Evolutionary conservation across 2,113 vertebrate genomes (phyloP).

Genomic region (Vireo altiloquus): DNA sequence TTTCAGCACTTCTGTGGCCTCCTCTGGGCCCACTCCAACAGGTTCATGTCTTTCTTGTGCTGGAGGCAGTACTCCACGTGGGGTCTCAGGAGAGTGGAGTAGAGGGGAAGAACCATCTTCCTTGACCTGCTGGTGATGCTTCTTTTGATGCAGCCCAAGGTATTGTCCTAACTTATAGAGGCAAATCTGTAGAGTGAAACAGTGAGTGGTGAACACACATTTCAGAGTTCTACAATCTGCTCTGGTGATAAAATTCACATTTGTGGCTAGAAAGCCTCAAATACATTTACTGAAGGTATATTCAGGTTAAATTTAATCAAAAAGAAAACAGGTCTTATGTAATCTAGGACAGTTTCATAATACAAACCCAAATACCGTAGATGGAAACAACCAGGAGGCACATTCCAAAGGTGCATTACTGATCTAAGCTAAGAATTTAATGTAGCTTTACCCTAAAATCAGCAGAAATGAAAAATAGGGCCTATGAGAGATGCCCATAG

Average conservation of each 20-base stretch:
- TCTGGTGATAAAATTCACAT: background rate
- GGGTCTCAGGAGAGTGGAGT: background rate
- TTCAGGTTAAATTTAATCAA: background rate
- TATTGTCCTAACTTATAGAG: background rate
- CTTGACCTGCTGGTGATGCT: fast-evolving
- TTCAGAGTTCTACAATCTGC: background rate
- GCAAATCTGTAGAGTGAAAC: background rate
- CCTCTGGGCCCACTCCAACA: background rate
- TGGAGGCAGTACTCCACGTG: background rate
- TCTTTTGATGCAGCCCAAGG: background rate
- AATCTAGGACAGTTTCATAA: background rate
- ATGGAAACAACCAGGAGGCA: background rate
- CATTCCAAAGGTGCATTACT: background rate
- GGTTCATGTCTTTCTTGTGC: background rate
- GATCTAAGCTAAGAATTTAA: background rate
- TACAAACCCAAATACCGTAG: background rate
- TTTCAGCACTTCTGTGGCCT: background rate
- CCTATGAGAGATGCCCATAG: background rate
- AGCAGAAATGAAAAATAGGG: background rate
- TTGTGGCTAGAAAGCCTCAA: background rate
- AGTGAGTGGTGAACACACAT: background rate
- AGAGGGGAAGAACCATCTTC: background rate
- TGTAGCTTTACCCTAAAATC: background rate
- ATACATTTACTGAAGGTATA: background rate
- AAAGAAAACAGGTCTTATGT: background rate